Evolutionary conservation across 2,113 vertebrate genomes (phyloP).

Genomic region (Astatotilapia flaviijosephi): DNA sequence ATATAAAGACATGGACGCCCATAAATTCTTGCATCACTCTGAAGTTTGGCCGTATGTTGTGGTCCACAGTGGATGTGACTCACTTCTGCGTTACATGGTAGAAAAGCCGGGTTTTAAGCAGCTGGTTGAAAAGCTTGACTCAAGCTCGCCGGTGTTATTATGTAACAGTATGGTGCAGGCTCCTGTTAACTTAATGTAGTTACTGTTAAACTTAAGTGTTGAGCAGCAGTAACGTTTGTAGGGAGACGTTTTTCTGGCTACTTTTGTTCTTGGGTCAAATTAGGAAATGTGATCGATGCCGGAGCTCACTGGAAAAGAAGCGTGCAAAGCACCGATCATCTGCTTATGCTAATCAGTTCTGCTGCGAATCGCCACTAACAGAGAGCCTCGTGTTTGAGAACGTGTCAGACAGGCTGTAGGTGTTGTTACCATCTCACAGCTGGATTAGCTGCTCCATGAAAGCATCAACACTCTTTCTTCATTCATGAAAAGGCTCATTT

Average conservation of each 20-base stretch:
- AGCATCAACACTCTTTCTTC: background rate
- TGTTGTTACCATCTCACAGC: background rate
- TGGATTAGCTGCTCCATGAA: background rate
- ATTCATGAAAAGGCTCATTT: background rate
- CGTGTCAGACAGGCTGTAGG: too few species aligned
- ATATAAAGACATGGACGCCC: too few species aligned
- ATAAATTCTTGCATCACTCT: too few species aligned
- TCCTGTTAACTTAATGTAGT: too few species aligned
- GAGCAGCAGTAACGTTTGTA: background rate
- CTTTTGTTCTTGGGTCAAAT: background rate
- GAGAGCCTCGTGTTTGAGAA: background rate
- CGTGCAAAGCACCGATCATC: background rate
- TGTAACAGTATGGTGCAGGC: too few species aligned
- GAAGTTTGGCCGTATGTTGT: too few species aligned
- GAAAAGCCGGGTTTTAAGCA: too few species aligned
- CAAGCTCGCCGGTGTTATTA: too few species aligned
- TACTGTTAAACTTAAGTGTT: rapidly evolving
- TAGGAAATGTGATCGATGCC: background rate
- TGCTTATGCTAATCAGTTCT: background rate
- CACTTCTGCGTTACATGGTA: too few species aligned
- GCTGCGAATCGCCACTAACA: background rate
- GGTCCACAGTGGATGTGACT: too few species aligned
- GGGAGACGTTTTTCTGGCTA: background rate
- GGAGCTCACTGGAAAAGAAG: background rate
- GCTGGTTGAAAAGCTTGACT: too few species aligned